Evolutionary conservation across 2,888 invertebrate genomes (phyloP).

Genomic region (Bugula neritina): DNA sequence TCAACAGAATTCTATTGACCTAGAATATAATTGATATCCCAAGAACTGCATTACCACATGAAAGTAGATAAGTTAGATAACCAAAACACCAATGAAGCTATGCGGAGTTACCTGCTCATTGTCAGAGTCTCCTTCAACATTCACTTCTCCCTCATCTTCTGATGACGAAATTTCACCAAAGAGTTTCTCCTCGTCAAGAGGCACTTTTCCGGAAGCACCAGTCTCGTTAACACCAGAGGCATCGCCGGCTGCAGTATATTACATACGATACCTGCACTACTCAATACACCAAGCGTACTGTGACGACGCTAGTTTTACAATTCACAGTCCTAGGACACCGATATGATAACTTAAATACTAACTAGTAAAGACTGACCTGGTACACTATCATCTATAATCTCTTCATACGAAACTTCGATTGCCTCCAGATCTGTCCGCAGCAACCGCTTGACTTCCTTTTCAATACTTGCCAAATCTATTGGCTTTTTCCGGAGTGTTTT

Average conservation of each 20-base stretch:
- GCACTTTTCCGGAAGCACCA: not conserved
- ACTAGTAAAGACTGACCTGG: slow-evolving; percentile 2
- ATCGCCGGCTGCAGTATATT: not conserved
- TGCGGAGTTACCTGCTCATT: not conserved
- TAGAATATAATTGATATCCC: too few relatives aligned
- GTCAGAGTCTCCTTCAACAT: slow-evolving; percentile 12
- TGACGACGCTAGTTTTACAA: too few relatives aligned
- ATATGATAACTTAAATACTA: too few relatives aligned
- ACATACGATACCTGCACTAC: too few relatives aligned
- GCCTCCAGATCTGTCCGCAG: slow-evolving; percentile 86
- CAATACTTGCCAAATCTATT: slow-evolving; percentile 68
- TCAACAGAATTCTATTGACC: too few relatives aligned
- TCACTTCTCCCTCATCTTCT: slow-evolving; percentile 17
- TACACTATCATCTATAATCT: slow-evolving; percentile 39
- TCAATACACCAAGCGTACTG: too few relatives aligned
- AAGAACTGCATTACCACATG: too few relatives aligned
- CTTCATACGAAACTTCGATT: slow-evolving; percentile 50
- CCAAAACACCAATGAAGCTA: too few relatives aligned
- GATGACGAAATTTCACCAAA: slow-evolving; percentile 23
- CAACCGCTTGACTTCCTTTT: slow-evolving; percentile 90
- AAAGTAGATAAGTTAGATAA: too few relatives aligned
- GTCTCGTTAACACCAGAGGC: not conserved
- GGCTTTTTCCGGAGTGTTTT: slow-evolving; percentile 90
- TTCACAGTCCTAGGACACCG: too few relatives aligned
- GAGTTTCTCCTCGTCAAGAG: slow-evolving; percentile 13